Conservation (phyloP, 1,140 invertebrate species). For the Conus betulinus region DNA sequence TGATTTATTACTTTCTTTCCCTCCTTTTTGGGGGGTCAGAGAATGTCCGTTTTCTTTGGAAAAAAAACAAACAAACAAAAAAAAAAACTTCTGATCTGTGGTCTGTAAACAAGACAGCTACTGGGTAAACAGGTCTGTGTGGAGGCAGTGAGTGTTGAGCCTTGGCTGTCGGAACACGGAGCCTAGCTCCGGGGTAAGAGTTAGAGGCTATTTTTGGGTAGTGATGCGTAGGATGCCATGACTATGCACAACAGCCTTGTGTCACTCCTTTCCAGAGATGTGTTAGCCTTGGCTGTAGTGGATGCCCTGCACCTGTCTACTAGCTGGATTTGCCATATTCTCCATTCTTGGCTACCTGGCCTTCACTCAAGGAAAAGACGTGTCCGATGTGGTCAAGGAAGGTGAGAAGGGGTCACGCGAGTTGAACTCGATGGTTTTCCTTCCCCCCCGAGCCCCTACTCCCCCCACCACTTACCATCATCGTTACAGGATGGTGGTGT, state of each 20-base stretch:
- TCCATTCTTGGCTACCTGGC: conserved; percentile 73
- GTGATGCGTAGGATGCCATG: background rate
- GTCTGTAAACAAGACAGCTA: too few species aligned
- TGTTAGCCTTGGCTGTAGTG: conserved; percentile 61
- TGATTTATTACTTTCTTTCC: too few species aligned
- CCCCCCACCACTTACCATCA: background rate
- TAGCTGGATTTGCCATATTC: conserved; percentile 74
- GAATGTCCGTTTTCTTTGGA: too few species aligned
- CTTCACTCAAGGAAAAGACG: conserved; percentile 62
- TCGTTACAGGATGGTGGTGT: too few species aligned
- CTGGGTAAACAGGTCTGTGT: too few species aligned
- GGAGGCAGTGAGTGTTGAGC: too few species aligned
- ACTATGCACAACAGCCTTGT: background rate
- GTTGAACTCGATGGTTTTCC: background rate
- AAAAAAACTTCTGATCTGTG: too few species aligned
- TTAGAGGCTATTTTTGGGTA: too few species aligned
- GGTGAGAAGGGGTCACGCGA: conserved; percentile 53
- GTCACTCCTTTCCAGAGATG: conserved; percentile 61
- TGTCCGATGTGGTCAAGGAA: conserved; percentile 69
- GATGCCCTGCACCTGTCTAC: conserved; percentile 72
- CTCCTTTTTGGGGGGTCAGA: too few species aligned
- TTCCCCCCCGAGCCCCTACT: background rate
- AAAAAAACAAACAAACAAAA: too few species aligned
- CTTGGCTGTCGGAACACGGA: too few species aligned
- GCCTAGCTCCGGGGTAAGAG: too few species aligned